Conservation (phyloP, 2,888 invertebrate genomes). For the Rhaphigaster nebulosa region DNA sequence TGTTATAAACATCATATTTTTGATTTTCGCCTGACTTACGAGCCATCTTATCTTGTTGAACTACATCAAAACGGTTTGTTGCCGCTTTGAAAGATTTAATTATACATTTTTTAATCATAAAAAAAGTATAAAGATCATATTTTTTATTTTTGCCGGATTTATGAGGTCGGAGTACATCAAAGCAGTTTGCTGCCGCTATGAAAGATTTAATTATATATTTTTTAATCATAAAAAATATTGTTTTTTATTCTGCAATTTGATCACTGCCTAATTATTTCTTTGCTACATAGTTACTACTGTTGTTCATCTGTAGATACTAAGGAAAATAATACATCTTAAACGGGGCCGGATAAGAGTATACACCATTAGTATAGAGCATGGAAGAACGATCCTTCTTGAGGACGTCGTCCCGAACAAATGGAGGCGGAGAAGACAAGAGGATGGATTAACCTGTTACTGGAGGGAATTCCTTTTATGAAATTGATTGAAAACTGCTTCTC, state of each 20-base stretch:
- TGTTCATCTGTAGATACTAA: background rate
- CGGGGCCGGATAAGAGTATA: background rate
- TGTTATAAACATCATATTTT: too few relatives aligned
- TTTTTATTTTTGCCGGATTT: too few relatives aligned
- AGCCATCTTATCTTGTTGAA: too few relatives aligned
- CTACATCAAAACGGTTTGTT: too few relatives aligned
- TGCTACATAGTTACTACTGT: background rate
- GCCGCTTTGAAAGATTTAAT: too few relatives aligned
- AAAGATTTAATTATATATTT: too few relatives aligned
- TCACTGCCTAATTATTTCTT: background rate
- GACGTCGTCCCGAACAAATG: slow-evolving; percentile 20
- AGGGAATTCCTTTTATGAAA: slow-evolving; percentile 52
- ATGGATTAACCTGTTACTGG: slow-evolving; percentile 58
- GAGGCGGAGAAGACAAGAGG: slow-evolving; percentile 52
- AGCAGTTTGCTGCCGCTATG: too few relatives aligned
- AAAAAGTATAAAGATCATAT: too few relatives aligned
- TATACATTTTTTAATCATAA: too few relatives aligned
- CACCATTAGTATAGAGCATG: background rate
- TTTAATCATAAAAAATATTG: too few relatives aligned
- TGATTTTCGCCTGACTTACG: too few relatives aligned
- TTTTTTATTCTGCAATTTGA: background rate
- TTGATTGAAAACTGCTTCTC: slow-evolving; percentile 36
- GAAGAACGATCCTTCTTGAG: slow-evolving; percentile 24
- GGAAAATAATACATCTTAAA: slow-evolving; percentile 6
- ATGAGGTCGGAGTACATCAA: too few relatives aligned